Conservation (phyloP, 2,888 invertebrate species). For the Limnephilus auricula region DNA sequence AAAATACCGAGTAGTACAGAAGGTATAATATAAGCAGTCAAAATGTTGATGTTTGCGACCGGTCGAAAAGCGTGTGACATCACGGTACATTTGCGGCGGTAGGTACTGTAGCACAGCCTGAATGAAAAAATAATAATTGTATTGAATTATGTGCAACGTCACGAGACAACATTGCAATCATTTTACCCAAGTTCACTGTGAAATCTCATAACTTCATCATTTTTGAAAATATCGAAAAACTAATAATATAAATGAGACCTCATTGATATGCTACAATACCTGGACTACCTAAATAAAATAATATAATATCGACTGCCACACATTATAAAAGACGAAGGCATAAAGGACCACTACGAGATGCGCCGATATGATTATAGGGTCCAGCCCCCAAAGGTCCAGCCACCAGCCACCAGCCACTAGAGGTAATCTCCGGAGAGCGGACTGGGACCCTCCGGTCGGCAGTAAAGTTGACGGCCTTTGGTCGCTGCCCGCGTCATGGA, state of each 20-base stretch:
- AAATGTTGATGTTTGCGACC: no score
- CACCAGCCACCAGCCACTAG: background rate
- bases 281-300: background rate
- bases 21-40: no score
- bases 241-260: background rate
- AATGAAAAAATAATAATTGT: no score
- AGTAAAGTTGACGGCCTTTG: background rate
- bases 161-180: no score
- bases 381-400: background rate
- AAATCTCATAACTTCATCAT: background rate
- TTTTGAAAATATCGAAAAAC: background rate
- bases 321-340: background rate
- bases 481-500: background rate
- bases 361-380: conserved; percentile 62
- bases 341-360: conserved; percentile 16
- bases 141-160: no score
- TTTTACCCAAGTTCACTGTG: no score
- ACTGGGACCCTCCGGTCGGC: conserved; percentile 3
- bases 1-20: no score
- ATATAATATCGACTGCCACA: background rate
- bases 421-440: conserved; percentile 2
- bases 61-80: no score
- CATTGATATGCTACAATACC: background rate
- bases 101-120: no score
- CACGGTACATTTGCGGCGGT: no score